phyloP scores from a whole-genome alignment of 2,888 invertebrate genomes.

The Muscina levida region DNA sequence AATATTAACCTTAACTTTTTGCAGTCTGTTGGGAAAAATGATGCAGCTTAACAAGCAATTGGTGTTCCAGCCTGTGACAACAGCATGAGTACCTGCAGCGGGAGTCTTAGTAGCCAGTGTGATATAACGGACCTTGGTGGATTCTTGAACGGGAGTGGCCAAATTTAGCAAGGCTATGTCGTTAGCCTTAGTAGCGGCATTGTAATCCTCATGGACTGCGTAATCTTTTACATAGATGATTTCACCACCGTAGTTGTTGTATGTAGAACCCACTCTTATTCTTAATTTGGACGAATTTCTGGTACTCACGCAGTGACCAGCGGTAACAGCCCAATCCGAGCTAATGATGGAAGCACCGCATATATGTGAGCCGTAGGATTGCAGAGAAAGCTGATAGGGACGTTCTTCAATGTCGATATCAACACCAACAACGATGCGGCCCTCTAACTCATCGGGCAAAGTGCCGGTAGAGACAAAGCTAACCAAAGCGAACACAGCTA shows the following conservation, averaged over 20 bases:
- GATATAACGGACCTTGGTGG: slow-evolving; percentile 69
- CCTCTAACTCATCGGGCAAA: slow-evolving; percentile 67
- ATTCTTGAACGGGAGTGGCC: slow-evolving; percentile 68
- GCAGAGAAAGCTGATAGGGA: slow-evolving; percentile 81
- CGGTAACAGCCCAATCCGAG: slow-evolving; percentile 69
- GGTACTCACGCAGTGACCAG: slow-evolving; percentile 75
- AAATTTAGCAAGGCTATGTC: slow-evolving; percentile 81
- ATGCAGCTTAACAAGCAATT: slow-evolving; percentile 72
- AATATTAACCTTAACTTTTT: slow-evolving; percentile 69
- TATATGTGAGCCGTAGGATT: slow-evolving; percentile 70
- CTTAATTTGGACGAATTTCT: slow-evolving; percentile 68
- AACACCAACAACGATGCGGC: slow-evolving; percentile 80
- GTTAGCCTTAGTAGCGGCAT: slow-evolving; percentile 79
- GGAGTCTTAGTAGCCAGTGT: slow-evolving; percentile 70
- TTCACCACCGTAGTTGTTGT: slow-evolving; percentile 79
- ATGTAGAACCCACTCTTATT: slow-evolving; percentile 82
- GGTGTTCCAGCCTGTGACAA: slow-evolving; percentile 78
- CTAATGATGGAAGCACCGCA: slow-evolving; percentile 75
- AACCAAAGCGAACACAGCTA: slow-evolving; percentile 64
- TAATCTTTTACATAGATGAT: slow-evolving; percentile 80
- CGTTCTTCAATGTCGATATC: slow-evolving; percentile 76
- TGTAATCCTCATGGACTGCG: slow-evolving; percentile 81
- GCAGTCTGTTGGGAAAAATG: slow-evolving; percentile 64
- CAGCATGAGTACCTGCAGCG: slow-evolving; percentile 70
- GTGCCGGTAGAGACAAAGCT: slow-evolving; percentile 65